Evolutionary conservation across 2,888 invertebrate genomes (phyloP).

Genomic region (Lydus trimaculatus): DNA sequence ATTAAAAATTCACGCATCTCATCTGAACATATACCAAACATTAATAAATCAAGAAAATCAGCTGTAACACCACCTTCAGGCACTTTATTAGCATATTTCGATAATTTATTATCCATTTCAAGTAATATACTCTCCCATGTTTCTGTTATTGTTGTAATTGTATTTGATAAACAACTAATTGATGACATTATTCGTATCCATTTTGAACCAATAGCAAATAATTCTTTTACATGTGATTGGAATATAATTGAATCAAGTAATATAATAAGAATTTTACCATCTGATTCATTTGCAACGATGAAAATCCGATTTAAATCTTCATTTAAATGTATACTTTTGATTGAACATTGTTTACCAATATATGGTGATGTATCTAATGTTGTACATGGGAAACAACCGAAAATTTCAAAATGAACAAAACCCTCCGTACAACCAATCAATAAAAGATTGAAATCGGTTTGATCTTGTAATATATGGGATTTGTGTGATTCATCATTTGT

Average conservation of each 20-base stretch:
- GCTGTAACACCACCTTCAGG: constrained; percentile 85
- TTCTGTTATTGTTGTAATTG: constrained; percentile 83
- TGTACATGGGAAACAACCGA: constrained; percentile 85
- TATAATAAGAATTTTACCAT: constrained; percentile 62
- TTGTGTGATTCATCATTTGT: constrained; percentile 65
- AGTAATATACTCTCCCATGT: constrained; percentile 94
- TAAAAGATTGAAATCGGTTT: constrained; percentile 75
- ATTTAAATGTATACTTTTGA: constrained; percentile 72
- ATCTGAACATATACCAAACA: constrained; percentile 82
- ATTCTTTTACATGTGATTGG: constrained; percentile 71
- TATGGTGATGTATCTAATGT: constrained; percentile 68
- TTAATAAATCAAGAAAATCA: constrained; percentile 87
- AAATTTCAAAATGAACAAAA: constrained; percentile 76
- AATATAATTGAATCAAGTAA: constrained; percentile 69
- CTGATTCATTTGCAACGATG: constrained; percentile 66
- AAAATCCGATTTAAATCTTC: constrained; percentile 76
- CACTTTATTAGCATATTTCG: constrained; percentile 83
- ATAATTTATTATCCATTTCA: constrained; percentile 93
- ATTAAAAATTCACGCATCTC: constrained; percentile 78
- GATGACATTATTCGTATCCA: constrained; percentile 70
- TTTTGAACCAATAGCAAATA: constrained; percentile 76
- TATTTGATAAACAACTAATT: constrained; percentile 74
- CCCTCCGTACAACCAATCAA: constrained; percentile 81
- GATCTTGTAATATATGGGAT: constrained; percentile 68
- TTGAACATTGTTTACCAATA: constrained; percentile 64